These are phyloP conservation scores for Agriotes lineatus DNA, from an alignment of 2,888 invertebrate genomes.

Conservation along the genomic window DNA sequence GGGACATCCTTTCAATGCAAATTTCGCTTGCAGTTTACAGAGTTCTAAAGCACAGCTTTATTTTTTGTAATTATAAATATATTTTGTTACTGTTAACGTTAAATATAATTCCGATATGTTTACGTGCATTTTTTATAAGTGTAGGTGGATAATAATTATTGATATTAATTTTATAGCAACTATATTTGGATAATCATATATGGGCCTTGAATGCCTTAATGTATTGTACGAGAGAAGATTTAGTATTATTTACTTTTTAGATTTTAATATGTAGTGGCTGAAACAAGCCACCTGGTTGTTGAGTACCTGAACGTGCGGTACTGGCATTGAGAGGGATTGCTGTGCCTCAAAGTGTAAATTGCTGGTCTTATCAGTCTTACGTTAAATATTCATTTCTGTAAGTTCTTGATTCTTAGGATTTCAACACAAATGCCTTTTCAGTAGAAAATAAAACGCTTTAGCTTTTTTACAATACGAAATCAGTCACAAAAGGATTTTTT, in stretches of 20 bases:
- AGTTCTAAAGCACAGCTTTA: no score
- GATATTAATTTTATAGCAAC: no score
- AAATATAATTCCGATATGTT: no score
- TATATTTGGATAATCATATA: conserved; percentile 20
- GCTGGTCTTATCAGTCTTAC: conserved; percentile 6
- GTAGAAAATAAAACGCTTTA: conserved; percentile 47
- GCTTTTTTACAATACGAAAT: conserved; percentile 47
- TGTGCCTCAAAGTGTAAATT: conserved; percentile 24
- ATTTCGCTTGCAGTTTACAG: no score
- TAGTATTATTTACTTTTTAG: background rate
- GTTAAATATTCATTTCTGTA: no score
- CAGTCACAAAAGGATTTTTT: conserved; percentile 7
- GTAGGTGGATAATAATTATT: no score
- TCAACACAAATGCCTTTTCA: conserved; percentile 44
- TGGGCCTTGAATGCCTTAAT: conserved; percentile 29
- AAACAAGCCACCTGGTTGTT: background rate
- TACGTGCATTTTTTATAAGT: no score
- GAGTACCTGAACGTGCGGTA: conserved; percentile 20
- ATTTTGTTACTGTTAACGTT: no score
- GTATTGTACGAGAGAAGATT: background rate
- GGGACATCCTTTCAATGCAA: no score
- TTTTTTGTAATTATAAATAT: no score
- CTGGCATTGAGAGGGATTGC: conserved; percentile 13
- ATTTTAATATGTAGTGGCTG: background rate
- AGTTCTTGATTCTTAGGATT: conserved; percentile 11